phyloP scores from a whole-genome alignment of 2,113 vertebrate genomes.

The Engraulis encrasicolus region DNA sequence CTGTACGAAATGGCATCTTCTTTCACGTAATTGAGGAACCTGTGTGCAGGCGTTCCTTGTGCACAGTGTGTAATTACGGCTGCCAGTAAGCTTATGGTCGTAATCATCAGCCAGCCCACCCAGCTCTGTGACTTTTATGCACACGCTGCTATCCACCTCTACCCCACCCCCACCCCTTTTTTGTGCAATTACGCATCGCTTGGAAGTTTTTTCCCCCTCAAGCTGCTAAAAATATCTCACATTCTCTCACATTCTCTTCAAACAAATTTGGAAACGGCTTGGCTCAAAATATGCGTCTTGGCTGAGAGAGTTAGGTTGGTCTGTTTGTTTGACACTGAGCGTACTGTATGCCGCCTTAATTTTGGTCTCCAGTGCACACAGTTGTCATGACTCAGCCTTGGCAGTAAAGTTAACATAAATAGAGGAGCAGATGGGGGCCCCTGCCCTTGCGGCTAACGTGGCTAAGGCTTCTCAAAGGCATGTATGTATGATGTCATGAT shows the following conservation, averaged over 20 bases:
- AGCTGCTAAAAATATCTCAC: slow-evolving; percentile 33
- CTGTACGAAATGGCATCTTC: slow-evolving; percentile 15
- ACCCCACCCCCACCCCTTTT: too few species aligned
- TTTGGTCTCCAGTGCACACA: neutral
- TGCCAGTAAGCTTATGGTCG: slow-evolving; percentile 34
- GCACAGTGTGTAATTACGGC: slow-evolving; percentile 24
- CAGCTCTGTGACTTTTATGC: neutral
- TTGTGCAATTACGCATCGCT: slow-evolving; percentile 39
- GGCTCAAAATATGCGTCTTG: neutral
- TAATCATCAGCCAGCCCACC: slow-evolving; percentile 38
- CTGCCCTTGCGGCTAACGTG: neutral
- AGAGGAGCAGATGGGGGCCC: neutral
- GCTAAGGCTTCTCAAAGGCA: too few species aligned
- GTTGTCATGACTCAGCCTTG: neutral
- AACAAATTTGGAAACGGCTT: neutral
- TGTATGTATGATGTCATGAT: neutral
- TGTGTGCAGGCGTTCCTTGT: slow-evolving; percentile 12
- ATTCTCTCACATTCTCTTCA: neutral
- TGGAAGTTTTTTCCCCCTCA: neutral
- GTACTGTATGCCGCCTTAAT: slow-evolving; percentile 8
- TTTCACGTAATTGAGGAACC: slow-evolving; percentile 28
- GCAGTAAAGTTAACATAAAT: neutral
- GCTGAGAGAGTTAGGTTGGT: neutral
- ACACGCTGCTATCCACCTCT: slow-evolving; percentile 17
- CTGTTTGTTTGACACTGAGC: neutral